Evolutionary conservation across 1,140 invertebrate genomes (phyloP), one percentile per base, ranked within the genome.

Genomic region (Drosophila equinoxialis): DNA sequence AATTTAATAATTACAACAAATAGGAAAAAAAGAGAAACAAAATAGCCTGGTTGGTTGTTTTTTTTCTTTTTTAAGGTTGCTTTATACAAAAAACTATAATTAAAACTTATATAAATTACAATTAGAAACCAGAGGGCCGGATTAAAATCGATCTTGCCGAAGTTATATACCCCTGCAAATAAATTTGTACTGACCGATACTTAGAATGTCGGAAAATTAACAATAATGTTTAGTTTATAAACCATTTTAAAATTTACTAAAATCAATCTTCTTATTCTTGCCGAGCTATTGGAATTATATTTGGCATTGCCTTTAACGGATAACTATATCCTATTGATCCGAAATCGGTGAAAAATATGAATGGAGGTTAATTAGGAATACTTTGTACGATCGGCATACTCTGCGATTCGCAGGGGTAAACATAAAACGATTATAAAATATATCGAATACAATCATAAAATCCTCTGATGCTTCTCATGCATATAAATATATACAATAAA

Each of bases 51-150:
- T 58, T 55, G 20, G 37, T 55, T 55, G 51, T 30, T 14, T 58
- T 26, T 26, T 3, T 26, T 26, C 20, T 58, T 59, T 58, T 59
- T 59, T 59, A 20, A 59, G 30, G 45, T 23, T 51, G 45, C 45
- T 86, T 85, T 85, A 78, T 86, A 86, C 81, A 85, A 85, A 86
- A 87, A 87, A 76, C 73, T 78, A 87, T 68, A 87, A 82, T 77
- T 73, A 64, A 62, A 64, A 64, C 45, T 59, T 59, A 59, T 59
- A 13, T 59, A 59, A 59, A 59, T 59, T 59, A 59, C 57, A 59
- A 59, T 59, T 59, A 59, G 26, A 59, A 37, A 59, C 45, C 45
- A 51, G 45, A 51, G 45, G 45, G 17, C 45, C 8, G 45, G 45
- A 20, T 1, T 11, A 51, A 51, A 51, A 23, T 51, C 45, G 45